These are phyloP conservation scores for Syngnathus typhle DNA, from an alignment of 2,113 vertebrate genomes.

Conservation along the genomic window DNA sequence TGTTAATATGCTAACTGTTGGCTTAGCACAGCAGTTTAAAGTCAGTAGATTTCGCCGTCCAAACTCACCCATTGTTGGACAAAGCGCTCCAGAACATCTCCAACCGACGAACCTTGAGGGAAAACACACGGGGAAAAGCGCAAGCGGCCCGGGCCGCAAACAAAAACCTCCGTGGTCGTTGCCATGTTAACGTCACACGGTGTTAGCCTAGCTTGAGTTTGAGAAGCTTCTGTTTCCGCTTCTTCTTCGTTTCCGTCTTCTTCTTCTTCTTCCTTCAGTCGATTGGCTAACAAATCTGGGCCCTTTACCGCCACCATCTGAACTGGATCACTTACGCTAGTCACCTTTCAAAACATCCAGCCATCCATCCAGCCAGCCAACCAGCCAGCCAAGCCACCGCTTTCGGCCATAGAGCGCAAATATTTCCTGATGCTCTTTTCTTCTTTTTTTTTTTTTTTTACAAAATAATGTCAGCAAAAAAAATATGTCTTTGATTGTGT, in stretches of 20 bases:
- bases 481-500: too few species aligned
- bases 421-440: too few species aligned
- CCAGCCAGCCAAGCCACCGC: too few species aligned
- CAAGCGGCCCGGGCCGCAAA: conserved; percentile 16
- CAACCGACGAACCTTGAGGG: conserved; percentile 35
- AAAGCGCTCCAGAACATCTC: conserved; percentile 47
- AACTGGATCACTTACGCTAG: too few species aligned
- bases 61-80: conserved; percentile 44
- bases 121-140: conserved; percentile 22
- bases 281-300: too few species aligned
- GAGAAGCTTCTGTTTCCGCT: background rate
- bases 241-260: background rate
- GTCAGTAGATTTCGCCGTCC: background rate
- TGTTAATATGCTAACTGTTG: background rate
- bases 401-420: too few species aligned
- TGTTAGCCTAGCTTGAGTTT: background rate
- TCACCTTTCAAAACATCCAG: too few species aligned
- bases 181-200: background rate
- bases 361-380: too few species aligned
- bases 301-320: too few species aligned
- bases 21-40: background rate
- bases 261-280: too few species aligned
- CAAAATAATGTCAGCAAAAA: too few species aligned
- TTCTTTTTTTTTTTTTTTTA: too few species aligned
- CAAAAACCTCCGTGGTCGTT: conserved; percentile 59